These are phyloP conservation scores for Alaudala cheleensis DNA, from an alignment of 2,113 vertebrate species.

Conservation along the genomic window DNA sequence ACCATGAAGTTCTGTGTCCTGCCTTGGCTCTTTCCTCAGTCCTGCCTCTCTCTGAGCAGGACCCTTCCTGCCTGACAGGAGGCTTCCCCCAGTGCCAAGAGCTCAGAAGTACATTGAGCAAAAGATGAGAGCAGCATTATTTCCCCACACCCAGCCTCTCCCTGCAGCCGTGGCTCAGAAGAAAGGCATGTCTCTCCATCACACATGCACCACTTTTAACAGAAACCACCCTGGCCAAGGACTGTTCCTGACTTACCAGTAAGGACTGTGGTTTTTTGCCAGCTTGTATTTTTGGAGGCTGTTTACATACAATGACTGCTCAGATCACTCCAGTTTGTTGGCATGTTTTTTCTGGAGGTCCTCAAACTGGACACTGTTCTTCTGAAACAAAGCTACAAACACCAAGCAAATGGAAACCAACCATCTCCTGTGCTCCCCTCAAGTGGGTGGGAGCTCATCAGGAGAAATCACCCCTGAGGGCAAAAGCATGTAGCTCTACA, in stretches of 20 bases:
- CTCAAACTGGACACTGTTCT: background rate
- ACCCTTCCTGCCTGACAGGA: background rate
- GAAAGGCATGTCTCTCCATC: background rate
- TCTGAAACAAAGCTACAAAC: background rate
- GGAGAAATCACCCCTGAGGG: background rate
- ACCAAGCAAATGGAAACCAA: background rate
- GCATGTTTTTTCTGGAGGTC: background rate
- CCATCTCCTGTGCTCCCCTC: accelerated
- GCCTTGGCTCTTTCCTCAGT: background rate
- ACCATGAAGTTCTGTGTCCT: accelerated
- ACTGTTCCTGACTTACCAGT: background rate
- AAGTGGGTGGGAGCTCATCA: background rate
- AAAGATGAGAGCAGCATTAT: background rate
- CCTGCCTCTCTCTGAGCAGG: background rate
- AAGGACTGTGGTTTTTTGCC: conserved; percentile 6
- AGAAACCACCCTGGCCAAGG: background rate
- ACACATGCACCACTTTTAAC: background rate
- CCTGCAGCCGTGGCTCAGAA: background rate
- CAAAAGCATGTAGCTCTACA: background rate
- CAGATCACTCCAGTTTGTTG: background rate
- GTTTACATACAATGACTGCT: background rate
- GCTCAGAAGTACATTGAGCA: background rate
- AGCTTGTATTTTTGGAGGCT: background rate
- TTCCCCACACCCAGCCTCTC: conserved; percentile 13
- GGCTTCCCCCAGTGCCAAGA: background rate